These are phyloP conservation scores for Leptopilina drosophilae DNA, from an alignment of 2,888 invertebrate species.

Conservation along the genomic window DNA sequence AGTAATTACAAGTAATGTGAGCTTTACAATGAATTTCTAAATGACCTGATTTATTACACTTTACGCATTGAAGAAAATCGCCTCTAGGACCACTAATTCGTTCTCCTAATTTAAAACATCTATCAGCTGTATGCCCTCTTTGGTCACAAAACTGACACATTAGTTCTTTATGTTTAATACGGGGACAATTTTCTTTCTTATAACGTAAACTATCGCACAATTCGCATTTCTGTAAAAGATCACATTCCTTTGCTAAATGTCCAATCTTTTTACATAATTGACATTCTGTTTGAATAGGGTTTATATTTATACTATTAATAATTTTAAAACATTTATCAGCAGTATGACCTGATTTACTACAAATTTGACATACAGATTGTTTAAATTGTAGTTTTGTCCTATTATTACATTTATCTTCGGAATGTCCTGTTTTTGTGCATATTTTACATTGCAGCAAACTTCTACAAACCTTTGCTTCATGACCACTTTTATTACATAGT, in stretches of 20 bases:
- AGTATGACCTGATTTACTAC: background rate
- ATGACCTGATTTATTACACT: no score
- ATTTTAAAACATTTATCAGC: slow-evolving; percentile 2
- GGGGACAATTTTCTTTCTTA: no score
- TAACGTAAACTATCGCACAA: no score
- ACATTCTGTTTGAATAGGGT: no score
- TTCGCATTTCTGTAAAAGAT: background rate
- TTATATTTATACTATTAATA: no score
- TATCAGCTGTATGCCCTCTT: background rate
- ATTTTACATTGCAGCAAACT: background rate
- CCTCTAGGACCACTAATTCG: no score
- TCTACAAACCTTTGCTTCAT: no score
- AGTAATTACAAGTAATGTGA: background rate
- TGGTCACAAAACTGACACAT: background rate
- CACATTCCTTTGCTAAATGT: background rate
- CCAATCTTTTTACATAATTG: no score
- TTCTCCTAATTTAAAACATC: background rate
- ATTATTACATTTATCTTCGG: background rate
- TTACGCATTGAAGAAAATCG: no score
- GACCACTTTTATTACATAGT: no score
- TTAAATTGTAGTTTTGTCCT: background rate
- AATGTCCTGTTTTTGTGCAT: slow-evolving; percentile 17
- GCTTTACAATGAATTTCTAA: background rate
- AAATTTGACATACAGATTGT: background rate
- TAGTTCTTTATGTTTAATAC: no score